These are phyloP conservation scores for Hoplostethus mediterraneus DNA, from an alignment of 2,797 vertebrate species.

Conservation along the genomic window DNA sequence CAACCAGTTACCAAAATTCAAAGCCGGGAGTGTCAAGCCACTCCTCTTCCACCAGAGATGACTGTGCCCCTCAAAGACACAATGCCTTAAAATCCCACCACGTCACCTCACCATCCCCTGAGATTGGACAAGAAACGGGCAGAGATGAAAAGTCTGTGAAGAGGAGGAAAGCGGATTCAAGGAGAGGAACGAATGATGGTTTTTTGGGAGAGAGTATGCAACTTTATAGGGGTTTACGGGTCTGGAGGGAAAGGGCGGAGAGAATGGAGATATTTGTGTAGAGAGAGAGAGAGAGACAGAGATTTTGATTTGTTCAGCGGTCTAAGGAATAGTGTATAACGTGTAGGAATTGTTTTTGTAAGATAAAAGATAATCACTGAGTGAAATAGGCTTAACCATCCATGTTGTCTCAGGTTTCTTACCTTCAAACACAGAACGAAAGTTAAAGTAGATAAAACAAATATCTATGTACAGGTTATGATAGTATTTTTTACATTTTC, in stretches of 20 bases:
- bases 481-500: conserved; percentile 83
- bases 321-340: conserved; percentile 61
- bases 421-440: conserved; percentile 76
- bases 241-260: conserved; percentile 41
- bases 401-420: conserved; percentile 85
- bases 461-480: conserved; percentile 76
- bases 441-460: conserved; percentile 70
- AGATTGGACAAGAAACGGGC: conserved; percentile 31
- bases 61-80: conserved; percentile 86
- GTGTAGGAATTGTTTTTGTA: conserved; percentile 69
- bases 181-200: conserved; percentile 40
- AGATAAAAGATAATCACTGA: conserved; percentile 64
- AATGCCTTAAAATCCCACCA: conserved; percentile 92
- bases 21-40: conserved; percentile 96
- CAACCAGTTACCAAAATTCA: conserved; percentile 99
- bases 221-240: conserved; percentile 40
- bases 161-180: conserved; percentile 27
- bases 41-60: conserved; percentile 99
- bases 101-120: conserved; percentile 53
- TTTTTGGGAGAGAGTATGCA: conserved; percentile 64
- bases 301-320: conserved; percentile 51
- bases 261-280: conserved; percentile 47
- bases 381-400: conserved; percentile 75
- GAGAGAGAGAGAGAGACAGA: conserved; percentile 50
- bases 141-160: conserved; percentile 5